Percentiles rank a stretch among this genome's conserved stretches.
phyloP scores from a whole-genome alignment of 2,113 vertebrate genomes.

The Origma solitaria region DNA sequence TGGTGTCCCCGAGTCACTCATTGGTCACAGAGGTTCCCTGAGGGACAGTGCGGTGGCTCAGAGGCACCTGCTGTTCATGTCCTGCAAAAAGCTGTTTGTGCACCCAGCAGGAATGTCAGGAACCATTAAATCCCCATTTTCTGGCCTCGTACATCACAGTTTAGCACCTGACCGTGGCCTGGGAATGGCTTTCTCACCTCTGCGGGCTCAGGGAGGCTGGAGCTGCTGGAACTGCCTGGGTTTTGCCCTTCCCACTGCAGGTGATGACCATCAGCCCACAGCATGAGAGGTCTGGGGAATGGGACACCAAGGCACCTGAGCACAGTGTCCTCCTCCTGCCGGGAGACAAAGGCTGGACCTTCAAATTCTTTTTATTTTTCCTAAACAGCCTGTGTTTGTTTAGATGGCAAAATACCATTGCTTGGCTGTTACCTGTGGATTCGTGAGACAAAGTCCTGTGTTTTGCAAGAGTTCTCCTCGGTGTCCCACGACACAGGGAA shows the following conservation, averaged over 20 bases:
- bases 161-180: not conserved
- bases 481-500: not conserved
- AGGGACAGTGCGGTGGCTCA: fast-evolving
- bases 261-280: not conserved
- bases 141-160: not conserved
- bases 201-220: fast-evolving
- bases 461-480: not conserved
- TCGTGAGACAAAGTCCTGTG: not conserved
- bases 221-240: not conserved
- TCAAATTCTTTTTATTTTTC: not conserved
- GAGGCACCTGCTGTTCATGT: not conserved
- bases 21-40: not conserved
- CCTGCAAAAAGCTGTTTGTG: not conserved
- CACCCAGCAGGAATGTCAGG: not conserved
- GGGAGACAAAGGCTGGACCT: not conserved
- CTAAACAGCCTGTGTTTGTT: not conserved
- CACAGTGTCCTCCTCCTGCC: not conserved
- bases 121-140: not conserved
- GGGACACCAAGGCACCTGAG: not conserved
- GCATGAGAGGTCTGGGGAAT: not conserved
- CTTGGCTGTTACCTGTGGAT: not conserved
- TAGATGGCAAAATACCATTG: not conserved
- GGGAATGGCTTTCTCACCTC: not conserved
- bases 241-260: fast-evolving
- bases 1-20: not conserved